These are phyloP conservation scores for Periparus ater DNA, from an alignment of 2,797 vertebrate genomes.

Conservation along the genomic window DNA sequence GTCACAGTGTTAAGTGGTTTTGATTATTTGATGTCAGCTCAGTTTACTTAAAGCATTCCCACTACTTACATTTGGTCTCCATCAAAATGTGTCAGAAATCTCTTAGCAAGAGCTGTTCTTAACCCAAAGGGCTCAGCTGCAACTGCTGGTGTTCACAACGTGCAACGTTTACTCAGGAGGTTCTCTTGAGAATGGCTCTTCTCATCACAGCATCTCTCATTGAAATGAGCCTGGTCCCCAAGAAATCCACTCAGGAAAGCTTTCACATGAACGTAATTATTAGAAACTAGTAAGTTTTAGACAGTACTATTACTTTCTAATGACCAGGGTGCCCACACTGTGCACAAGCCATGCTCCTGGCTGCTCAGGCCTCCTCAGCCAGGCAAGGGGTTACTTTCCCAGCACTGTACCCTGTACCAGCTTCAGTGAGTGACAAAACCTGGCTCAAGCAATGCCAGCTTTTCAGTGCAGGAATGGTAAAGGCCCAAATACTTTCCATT, in stretches of 20 bases:
- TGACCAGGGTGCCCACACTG: rapidly evolving
- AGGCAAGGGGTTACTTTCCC: neutral
- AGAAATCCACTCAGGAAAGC: neutral
- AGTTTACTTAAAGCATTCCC: slow-evolving; percentile 17
- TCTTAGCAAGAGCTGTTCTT: neutral
- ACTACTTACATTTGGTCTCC: slow-evolving; percentile 28
- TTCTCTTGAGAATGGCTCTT: neutral
- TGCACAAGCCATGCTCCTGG: rapidly evolving
- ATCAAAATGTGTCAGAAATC: neutral
- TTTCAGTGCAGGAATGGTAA: neutral
- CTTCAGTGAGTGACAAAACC: neutral
- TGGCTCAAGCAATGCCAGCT: neutral
- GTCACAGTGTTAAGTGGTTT: slow-evolving; percentile 47
- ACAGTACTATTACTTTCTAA: neutral
- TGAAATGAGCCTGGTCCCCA: neutral
- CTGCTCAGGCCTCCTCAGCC: neutral
- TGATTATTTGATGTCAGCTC: slow-evolving; percentile 60
- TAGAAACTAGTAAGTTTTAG: neutral
- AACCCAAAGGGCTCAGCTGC: neutral
- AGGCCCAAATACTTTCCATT: neutral
- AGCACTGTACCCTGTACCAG: neutral
- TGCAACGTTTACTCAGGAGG: neutral
- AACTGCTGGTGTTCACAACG: neutral
- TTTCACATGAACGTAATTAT: neutral
- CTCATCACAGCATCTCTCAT: neutral